Evolutionary conservation across 2,888 invertebrate species (phyloP), one percentile per base, ranked within the genome.

Genomic region (Clistopyga incitator): DNA sequence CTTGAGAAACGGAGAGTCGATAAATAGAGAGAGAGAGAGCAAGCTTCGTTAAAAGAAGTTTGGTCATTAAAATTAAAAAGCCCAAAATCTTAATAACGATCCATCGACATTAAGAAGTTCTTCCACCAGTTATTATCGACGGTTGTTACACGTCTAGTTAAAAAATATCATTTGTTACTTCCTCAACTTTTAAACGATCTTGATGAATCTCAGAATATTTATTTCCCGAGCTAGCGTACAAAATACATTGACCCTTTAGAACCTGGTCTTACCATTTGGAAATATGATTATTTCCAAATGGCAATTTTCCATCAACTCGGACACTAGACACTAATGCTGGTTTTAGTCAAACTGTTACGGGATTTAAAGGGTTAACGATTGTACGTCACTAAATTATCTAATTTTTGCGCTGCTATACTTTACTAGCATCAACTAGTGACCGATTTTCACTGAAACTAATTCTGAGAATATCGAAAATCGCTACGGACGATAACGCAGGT

Each of bases 121-220:
- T 64, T 61, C 68, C 81, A 80, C 83, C 81, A 79, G 61, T 85
- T 78, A 85, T 64, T 64, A 64, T 79, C 50, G 65, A 83, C 76
- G 67, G 20, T 45, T 67, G 0, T 78, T 64, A 54, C n/a, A 75
- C 50, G 70, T 78, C 59, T 25, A 71, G 78, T 82, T 82, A 71
- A 74, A 38, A 38, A 65, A 75, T 71, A 70, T 56, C 47, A 29
- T 20, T 71, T 71, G 38, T 75, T 52, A 72, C 45, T 6, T 20
- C 34, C 50, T 61, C 34, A 18, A 59, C 20, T 42, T 8, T 34
- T 56, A 47, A 18, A 20, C 52, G 18, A 52, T 10, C 20, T n/a
- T 52, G 13, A 20, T 52, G 6, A 20, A 4, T 52, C 59, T 29
- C 59, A 68, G 50, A 50, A 50, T 54, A 20, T 47, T n/a, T 47